phyloP scores from a whole-genome alignment of 1,140 invertebrate genomes.

The Papilio dardanus region DNA sequence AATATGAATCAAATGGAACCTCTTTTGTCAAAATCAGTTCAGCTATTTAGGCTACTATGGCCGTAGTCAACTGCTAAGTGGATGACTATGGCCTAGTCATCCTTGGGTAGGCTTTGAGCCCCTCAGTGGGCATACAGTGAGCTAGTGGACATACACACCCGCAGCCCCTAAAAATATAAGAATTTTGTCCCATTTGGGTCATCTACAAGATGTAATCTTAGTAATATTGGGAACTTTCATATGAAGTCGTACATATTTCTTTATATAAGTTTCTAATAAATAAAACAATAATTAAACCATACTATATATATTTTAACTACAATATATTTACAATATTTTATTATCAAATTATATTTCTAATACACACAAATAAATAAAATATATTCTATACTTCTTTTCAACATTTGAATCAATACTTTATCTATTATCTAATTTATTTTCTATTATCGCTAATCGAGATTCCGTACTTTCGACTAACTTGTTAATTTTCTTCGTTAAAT shows the following conservation, averaged over 20 bases:
- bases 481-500: conserved; percentile 72
- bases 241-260: neutral
- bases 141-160: too few relatives aligned
- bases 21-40: too few relatives aligned
- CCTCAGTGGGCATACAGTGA: too few relatives aligned
- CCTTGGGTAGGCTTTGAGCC: too few relatives aligned
- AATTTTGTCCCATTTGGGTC: neutral
- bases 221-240: neutral
- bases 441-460: conserved; percentile 59
- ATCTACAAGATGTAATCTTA: neutral
- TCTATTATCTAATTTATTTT: conserved; percentile 61
- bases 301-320: conserved; percentile 14
- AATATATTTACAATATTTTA: conserved; percentile 7
- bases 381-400: neutral
- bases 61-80: too few relatives aligned
- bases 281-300: neutral
- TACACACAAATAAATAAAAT: neutral
- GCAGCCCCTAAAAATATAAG: too few relatives aligned
- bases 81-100: too few relatives aligned
- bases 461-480: conserved; percentile 70
- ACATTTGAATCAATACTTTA: conserved; percentile 39
- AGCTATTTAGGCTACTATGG: too few relatives aligned
- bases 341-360: neutral
- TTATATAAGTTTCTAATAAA: neutral
- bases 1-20: too few relatives aligned